Base-by-base conservation (phyloP, 1,140 invertebrate species). In the Pseudomyrmex cubaensis region DNA sequence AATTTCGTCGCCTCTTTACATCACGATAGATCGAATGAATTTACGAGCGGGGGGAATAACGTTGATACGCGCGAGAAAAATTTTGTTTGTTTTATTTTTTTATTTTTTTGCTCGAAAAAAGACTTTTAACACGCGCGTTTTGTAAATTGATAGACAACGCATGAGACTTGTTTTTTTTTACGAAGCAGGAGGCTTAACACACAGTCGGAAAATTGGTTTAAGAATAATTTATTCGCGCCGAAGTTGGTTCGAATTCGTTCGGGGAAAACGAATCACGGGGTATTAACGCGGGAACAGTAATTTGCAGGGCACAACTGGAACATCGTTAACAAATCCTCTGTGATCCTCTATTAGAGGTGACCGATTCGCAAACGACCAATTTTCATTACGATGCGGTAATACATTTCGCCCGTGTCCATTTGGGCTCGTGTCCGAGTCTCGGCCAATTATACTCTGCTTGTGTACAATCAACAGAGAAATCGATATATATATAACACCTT, bases 401-500 rank as follows among this genome's bases (percentile, higher is more conserved):
- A 82, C 67, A 82, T 78, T 78, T 78, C 54, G 44, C 20, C 63
- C 66, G 35, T 72, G 78, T 35, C 69, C 70, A 74, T 74, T 82
- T 82, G 57, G 69, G 22, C 25, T 82, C 5, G 69, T 52, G 48
- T 62, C 57, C 57, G 78, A 82, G 22, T 82, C 48, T 74, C 57
- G 56, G 70, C 78, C 69, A 82, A 82, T 82, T 82, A 82, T 74
- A 62, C 17, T 44, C 78, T 20, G 78, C 48, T 82, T 72, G 69
- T 74, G 46, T 74, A 63, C 78, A 52, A 82, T 72, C 78, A 82
- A 73, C 78, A 82, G 78, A 82, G 78, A 82, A 82, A 74, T 82
- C 78, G 74, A 82, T 35, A 35, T 35, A 35, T 35, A 7, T 35
- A 35, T 82, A 82, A 74, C 25, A 82, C 69, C 70, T 74, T 72